A percentile compares a stretch with the other conserved stretches of the same genome.
Conservation (phyloP, 2,888 invertebrate genomes). For the Drosophila longiperda region DNA sequence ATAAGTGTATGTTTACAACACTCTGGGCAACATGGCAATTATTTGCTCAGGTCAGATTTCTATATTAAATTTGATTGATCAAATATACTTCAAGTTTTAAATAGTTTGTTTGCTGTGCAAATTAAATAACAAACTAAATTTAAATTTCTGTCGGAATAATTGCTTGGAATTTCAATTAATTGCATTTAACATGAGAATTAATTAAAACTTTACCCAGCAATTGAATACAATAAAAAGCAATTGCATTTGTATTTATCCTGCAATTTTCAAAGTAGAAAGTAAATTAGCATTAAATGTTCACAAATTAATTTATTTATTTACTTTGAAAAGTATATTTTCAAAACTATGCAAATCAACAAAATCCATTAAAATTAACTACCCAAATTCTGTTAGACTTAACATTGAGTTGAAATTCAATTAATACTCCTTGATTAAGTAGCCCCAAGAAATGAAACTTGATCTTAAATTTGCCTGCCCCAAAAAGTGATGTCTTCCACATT, state of each 20-base stretch:
- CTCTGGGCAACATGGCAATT: conserved; percentile 21
- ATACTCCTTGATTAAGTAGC: conserved; percentile 15
- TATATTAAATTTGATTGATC: neutral
- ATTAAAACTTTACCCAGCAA: neutral
- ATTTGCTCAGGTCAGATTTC: neutral
- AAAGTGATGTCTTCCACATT: conserved; percentile 33
- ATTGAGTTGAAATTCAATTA: neutral
- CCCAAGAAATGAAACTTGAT: conserved; percentile 5
- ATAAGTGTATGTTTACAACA: conserved; percentile 30
- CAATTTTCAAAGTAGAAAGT: neutral
- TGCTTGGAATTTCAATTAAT: neutral
- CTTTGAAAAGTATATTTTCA: neutral
- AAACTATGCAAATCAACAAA: neutral
- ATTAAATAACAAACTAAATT: neutral
- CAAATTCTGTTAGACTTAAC: neutral
- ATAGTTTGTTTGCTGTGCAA: neutral
- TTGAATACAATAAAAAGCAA: neutral
- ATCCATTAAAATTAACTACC: neutral
- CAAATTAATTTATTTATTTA: neutral
- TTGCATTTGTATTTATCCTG: neutral
- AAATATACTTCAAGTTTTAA: neutral
- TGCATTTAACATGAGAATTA: neutral
- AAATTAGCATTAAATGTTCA: neutral
- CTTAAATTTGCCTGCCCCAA: conserved; percentile 7
- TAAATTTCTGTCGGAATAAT: neutral